Conservation (phyloP, 1,140 invertebrate genomes). For the Drosophila ananassae region DNA sequence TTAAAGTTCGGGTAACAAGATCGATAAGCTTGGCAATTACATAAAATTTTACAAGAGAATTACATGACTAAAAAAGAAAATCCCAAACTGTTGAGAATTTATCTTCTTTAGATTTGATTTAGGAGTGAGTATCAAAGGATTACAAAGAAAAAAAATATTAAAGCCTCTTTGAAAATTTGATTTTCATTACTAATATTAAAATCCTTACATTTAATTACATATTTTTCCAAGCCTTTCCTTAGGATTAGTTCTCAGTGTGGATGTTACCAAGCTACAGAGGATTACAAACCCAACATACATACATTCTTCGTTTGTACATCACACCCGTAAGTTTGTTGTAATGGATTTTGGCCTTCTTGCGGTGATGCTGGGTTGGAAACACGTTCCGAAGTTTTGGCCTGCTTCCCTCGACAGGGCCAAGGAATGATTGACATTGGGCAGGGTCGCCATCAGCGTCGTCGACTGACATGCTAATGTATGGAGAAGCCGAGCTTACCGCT, state of each 20-base stretch:
- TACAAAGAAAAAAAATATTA: no score
- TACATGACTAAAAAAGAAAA: background rate
- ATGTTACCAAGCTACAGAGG: slow-evolving; percentile 43
- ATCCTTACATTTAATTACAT: no score
- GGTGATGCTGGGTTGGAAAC: slow-evolving; percentile 25
- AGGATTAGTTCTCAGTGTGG: slow-evolving; percentile 51
- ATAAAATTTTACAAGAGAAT: background rate
- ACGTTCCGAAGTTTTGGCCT: slow-evolving; percentile 67
- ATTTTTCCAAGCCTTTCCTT: background rate
- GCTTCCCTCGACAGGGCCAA: slow-evolving; percentile 64
- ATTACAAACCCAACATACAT: slow-evolving; percentile 21
- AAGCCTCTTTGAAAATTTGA: no score
- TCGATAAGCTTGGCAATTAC: background rate
- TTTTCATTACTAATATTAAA: no score
- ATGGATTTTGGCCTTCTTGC: slow-evolving; percentile 44
- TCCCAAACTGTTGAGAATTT: no score
- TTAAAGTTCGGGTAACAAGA: background rate
- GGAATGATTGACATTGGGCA: slow-evolving; percentile 75
- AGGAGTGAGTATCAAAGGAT: no score
- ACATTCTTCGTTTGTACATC: slow-evolving; percentile 3
- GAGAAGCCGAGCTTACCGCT: slow-evolving; percentile 15
- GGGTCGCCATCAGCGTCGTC: slow-evolving; percentile 54
- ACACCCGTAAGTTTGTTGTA: slow-evolving; percentile 63
- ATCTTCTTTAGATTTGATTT: no score
- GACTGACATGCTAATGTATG: slow-evolving; percentile 70